Evolutionary conservation across 2,113 vertebrate genomes (phyloP).

Genomic region (Bombycilla garrulus): DNA sequence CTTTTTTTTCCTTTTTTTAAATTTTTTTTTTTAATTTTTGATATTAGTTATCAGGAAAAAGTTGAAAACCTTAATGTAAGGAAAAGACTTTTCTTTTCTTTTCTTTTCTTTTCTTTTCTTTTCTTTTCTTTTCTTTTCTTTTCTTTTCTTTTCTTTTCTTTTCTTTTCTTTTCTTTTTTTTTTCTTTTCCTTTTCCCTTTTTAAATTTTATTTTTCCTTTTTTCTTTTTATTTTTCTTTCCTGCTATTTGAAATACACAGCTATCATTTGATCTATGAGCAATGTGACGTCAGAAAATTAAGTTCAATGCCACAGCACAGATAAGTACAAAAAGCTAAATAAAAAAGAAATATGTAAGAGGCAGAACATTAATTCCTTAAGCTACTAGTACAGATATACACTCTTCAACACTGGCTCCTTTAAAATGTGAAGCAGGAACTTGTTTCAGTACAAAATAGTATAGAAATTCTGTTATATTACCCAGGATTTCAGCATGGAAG

Average conservation of each 20-base stretch:
- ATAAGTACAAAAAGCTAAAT: background rate
- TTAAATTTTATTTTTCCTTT: no score
- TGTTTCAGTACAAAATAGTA: background rate
- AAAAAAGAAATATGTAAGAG: background rate
- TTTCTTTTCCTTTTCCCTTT: no score
- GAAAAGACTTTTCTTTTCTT: background rate
- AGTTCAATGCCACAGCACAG: background rate
- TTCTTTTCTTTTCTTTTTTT: no score
- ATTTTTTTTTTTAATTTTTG: background rate
- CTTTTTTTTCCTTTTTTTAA: fast-evolving
- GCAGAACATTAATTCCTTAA: background rate
- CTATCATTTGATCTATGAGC: background rate
- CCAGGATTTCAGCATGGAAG: background rate
- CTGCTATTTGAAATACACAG: background rate
- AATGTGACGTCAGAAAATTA: background rate
- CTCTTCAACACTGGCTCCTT: background rate
- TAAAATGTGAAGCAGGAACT: background rate
- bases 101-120: no score
- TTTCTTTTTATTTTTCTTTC: fast-evolving
- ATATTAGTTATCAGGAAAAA: background rate
- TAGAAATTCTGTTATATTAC: background rate
- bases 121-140: no score
- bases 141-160: fast-evolving
- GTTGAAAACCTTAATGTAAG: background rate
- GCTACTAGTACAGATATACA: background rate